A percentile compares a stretch with the other conserved stretches of the same genome.
Evolutionary conservation across 2,888 invertebrate genomes (phyloP).

Genomic region (Papilio demoleus): DNA sequence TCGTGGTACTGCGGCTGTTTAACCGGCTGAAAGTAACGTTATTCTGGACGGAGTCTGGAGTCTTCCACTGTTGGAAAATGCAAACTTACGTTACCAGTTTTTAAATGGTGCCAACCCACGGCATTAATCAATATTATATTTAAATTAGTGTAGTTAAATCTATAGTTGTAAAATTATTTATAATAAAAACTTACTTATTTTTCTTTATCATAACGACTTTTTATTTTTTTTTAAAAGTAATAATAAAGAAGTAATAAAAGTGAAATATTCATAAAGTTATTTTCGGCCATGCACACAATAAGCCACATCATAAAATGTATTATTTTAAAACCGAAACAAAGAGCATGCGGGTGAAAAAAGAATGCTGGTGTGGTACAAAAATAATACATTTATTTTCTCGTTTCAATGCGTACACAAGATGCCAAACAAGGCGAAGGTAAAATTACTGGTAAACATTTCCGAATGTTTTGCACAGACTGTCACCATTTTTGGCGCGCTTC

Average conservation of each 20-base stretch:
- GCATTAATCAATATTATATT: too few relatives aligned
- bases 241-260: background rate
- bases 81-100: too few relatives aligned
- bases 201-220: background rate
- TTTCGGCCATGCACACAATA: background rate
- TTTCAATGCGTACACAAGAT: conserved; percentile 19
- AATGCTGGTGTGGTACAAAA: background rate
- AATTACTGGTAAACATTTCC: conserved; percentile 27
- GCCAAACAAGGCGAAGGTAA: conserved; percentile 32
- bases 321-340: conserved; percentile 18
- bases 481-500: conserved; percentile 25
- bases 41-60: too few relatives aligned
- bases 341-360: conserved; percentile 5
- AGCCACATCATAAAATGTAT: background rate
- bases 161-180: too few relatives aligned
- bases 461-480: conserved; percentile 28
- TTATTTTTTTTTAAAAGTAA: background rate
- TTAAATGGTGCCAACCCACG: too few relatives aligned
- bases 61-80: too few relatives aligned
- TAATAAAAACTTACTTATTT: too few relatives aligned
- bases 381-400: conserved; percentile 27
- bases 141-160: too few relatives aligned
- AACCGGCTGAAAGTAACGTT: too few relatives aligned
- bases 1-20: too few relatives aligned
- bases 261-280: background rate